Evolutionary conservation across 2,888 invertebrate genomes (phyloP).

Genomic region (Aphidius colemani): DNA sequence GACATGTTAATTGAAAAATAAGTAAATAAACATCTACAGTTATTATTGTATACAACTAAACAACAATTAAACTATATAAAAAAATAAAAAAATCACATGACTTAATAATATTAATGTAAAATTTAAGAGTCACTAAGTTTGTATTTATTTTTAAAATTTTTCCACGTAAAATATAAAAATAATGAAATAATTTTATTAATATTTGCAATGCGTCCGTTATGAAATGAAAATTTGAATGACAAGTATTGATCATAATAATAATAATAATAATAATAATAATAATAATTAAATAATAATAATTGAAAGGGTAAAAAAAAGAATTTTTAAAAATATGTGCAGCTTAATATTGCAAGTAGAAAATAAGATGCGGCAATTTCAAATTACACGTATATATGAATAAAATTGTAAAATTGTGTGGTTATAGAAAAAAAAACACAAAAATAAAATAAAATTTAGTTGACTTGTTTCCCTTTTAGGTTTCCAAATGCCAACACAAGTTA

Average conservation of each 20-base stretch:
- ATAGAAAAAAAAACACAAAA: slow-evolving; percentile 6
- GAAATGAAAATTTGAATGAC: not conserved
- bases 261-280: slow-evolving; percentile 10
- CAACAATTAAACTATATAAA: slow-evolving; percentile 6
- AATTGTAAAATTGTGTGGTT: slow-evolving; percentile 11
- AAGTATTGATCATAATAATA: not conserved
- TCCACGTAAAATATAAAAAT: slow-evolving; percentile 26
- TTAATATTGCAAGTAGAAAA: no score
- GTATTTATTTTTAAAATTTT: slow-evolving; percentile 35
- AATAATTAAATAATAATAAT: slow-evolving; percentile 1
- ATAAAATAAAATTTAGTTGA: slow-evolving; percentile 11
- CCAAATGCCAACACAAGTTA: not conserved
- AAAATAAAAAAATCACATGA: not conserved
- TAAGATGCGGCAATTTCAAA: no score
- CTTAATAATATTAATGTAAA: slow-evolving; percentile 24
- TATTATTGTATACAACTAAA: slow-evolving; percentile 12
- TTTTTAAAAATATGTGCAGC: slow-evolving; percentile 10
- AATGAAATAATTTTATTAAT: not conserved
- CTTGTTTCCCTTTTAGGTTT: slow-evolving; percentile 5
- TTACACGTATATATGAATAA: not conserved
- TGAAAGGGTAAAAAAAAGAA: slow-evolving; percentile 11
- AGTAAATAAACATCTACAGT: slow-evolving; percentile 30
- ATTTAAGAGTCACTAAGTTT: slow-evolving; percentile 30
- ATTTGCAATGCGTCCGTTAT: slow-evolving; percentile 3
- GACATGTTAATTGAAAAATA: slow-evolving; percentile 24